phyloP scores from a whole-genome alignment of 2,888 invertebrate genomes.

The Brenthis hecate region DNA sequence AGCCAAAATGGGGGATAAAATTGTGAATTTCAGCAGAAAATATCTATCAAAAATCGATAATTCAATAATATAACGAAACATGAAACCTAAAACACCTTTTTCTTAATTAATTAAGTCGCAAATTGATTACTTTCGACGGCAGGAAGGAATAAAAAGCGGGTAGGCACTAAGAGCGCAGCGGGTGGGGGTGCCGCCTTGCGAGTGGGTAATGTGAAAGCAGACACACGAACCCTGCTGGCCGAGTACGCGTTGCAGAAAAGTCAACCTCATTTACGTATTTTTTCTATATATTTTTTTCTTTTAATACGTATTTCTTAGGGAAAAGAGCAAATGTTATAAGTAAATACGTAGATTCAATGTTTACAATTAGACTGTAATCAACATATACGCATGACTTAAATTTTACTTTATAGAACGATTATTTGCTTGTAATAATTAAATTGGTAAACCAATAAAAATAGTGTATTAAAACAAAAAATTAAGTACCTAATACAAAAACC shows the following conservation, averaged over 20 bases:
- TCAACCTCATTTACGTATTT: constrained; percentile 27
- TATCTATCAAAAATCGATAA: not conserved
- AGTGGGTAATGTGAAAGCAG: constrained; percentile 82
- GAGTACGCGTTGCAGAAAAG: constrained; percentile 62
- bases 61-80: constrained; percentile 8
- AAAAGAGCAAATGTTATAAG: not conserved
- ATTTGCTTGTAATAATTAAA: too few relatives aligned
- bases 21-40: not conserved
- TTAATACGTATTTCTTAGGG: not conserved
- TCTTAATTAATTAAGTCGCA: constrained; percentile 81
- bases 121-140: constrained; percentile 81
- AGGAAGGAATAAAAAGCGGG: constrained; percentile 78
- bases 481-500: too few relatives aligned
- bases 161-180: constrained; percentile 69
- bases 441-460: too few relatives aligned
- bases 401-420: too few relatives aligned
- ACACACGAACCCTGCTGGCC: constrained; percentile 80
- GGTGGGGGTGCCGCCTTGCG: constrained; percentile 73
- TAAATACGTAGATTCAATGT: not conserved
- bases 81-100: constrained; percentile 57
- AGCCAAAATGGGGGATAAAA: too few relatives aligned
- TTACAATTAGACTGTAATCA: not conserved
- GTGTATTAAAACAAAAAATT: too few relatives aligned
- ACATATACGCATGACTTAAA: too few relatives aligned
- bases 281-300: constrained; percentile 8